A percentile compares a stretch with the other conserved stretches of the same genome.
These are phyloP conservation scores for Drosophila infuscata DNA, from an alignment of 2,888 invertebrate genomes.

Conservation along the genomic window DNA sequence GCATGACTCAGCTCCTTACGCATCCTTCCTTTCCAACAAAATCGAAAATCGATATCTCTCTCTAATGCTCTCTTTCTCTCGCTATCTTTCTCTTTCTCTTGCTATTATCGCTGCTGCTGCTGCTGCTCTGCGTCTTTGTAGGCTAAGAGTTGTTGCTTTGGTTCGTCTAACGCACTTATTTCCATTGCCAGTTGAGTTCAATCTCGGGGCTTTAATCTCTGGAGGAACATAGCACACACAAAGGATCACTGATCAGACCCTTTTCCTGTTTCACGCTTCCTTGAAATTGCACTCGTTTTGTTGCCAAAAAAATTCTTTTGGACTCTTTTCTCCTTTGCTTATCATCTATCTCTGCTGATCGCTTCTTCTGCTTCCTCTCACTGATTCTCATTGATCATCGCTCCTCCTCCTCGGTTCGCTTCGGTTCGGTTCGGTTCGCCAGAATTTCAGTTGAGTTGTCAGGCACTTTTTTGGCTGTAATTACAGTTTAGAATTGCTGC, in stretches of 20 bases:
- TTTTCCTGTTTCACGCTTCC: not conserved
- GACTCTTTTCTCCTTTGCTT: not conserved
- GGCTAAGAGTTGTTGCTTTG: conserved; percentile 45
- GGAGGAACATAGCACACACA: conserved; percentile 43
- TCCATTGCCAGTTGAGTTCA: conserved; percentile 60
- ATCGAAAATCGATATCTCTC: not conserved
- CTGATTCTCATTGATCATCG: conserved; percentile 30
- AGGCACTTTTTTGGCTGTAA: conserved; percentile 66
- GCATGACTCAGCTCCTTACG: conserved; percentile 55
- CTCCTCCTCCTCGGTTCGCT: not conserved
- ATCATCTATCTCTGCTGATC: conserved; percentile 19
- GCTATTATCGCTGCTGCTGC: conserved; percentile 15
- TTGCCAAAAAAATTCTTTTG: not conserved
- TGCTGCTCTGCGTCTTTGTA: conserved; percentile 28
- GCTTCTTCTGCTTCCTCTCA: conserved; percentile 2
- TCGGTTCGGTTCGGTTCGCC: not conserved
- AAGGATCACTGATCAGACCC: conserved; percentile 21
- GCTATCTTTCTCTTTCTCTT: not conserved
- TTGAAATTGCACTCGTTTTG: conserved; percentile 9
- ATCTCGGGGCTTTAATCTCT: conserved; percentile 16
- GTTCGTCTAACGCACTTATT: conserved; percentile 56
- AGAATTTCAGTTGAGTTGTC: conserved; percentile 18
- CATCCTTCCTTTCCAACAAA: conserved; percentile 45
- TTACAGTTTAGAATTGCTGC: conserved; percentile 19
- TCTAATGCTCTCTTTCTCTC: not conserved